Conservation (phyloP, 2,888 invertebrate genomes). For the Hemistola chrysoprasaria region DNA sequence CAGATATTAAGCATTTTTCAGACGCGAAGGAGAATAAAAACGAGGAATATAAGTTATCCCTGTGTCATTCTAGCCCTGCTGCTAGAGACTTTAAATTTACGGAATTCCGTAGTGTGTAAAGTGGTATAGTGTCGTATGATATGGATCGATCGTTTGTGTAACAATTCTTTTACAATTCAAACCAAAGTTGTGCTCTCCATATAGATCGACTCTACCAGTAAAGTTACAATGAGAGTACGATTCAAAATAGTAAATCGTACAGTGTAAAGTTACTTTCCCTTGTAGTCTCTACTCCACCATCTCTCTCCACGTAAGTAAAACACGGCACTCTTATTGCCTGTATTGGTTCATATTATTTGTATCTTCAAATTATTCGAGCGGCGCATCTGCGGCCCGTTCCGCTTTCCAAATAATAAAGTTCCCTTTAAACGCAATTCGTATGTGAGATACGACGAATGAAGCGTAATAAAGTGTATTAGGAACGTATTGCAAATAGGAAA, state of each 20-base stretch:
- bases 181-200: too few relatives aligned
- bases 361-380: constrained; percentile 68
- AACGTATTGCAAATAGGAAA: constrained; percentile 74
- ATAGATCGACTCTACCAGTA: too few relatives aligned
- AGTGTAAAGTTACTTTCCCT: constrained; percentile 26
- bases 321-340: constrained; percentile 53
- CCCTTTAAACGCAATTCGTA: constrained; percentile 77
- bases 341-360: constrained; percentile 49
- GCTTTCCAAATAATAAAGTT: constrained; percentile 76
- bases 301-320: constrained; percentile 59
- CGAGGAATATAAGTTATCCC: too few relatives aligned
- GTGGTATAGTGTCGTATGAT: too few relatives aligned
- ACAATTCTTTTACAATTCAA: too few relatives aligned
- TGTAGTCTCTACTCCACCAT: constrained; percentile 44
- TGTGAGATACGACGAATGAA: constrained; percentile 75
- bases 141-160: too few relatives aligned
- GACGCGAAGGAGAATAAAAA: too few relatives aligned
- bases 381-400: constrained; percentile 67
- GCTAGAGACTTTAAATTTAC: too few relatives aligned
- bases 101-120: too few relatives aligned
- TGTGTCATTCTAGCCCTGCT: too few relatives aligned
- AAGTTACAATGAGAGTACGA: too few relatives aligned
- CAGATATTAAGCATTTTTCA: too few relatives aligned
- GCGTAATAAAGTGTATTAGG: constrained; percentile 75
- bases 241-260: constrained; percentile 32